Evolutionary conservation across 2,113 vertebrate species (phyloP).

Genomic region (Dicaeum eximium): DNA sequence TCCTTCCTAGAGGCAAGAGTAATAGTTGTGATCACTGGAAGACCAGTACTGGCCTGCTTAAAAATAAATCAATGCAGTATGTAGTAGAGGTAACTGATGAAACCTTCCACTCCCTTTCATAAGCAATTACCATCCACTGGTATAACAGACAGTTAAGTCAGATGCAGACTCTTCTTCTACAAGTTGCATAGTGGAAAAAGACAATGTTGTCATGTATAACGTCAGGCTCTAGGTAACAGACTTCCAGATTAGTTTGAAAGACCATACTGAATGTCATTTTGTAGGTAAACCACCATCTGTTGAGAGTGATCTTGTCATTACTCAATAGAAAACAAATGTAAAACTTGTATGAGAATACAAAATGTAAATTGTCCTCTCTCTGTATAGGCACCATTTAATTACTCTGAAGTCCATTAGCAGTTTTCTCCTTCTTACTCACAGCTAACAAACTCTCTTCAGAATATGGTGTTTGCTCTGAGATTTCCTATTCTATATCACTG

Average conservation of each 20-base stretch:
- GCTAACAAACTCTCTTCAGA: neutral
- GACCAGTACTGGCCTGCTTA: neutral
- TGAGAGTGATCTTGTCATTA: neutral
- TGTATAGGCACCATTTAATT: neutral
- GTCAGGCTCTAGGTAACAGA: neutral
- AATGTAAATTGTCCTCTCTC: neutral
- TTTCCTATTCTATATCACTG: neutral
- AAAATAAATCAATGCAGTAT: neutral
- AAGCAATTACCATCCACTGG: neutral
- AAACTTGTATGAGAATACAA: neutral
- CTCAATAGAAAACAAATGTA: neutral
- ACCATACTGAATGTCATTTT: neutral
- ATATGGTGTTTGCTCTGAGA: neutral
- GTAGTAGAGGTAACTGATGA: neutral
- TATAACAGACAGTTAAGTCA: neutral
- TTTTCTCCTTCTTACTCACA: neutral
- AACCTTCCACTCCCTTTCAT: neutral
- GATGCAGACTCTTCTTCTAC: neutral
- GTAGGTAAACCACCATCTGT: neutral
- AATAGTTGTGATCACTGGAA: neutral
- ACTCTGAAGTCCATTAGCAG: neutral
- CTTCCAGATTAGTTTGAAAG: neutral
- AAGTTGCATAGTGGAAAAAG: neutral
- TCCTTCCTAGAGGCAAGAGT: neutral
- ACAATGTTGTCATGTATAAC: neutral